Conservation (phyloP, 2,888 invertebrate species). For the Didymodactylos carnosus region DNA sequence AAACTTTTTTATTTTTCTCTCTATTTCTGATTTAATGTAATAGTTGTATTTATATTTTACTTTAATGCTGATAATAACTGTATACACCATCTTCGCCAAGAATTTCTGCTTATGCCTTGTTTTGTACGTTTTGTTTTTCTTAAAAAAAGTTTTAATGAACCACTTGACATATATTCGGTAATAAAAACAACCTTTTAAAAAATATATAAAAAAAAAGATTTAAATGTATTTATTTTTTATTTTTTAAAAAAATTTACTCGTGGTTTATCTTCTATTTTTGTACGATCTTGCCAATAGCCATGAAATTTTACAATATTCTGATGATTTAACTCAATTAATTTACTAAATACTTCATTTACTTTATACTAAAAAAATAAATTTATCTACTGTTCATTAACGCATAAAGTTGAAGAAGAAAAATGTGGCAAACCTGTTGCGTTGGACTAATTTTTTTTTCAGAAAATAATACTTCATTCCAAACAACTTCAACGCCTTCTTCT, state of each 20-base stretch:
- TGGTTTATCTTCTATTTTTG: neutral
- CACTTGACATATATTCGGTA: slow-evolving; percentile 99
- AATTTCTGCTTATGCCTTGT: slow-evolving; percentile 47
- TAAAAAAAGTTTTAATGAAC: slow-evolving; percentile 93
- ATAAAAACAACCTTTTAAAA: slow-evolving; percentile 71
- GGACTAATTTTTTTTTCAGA: slow-evolving; percentile 7
- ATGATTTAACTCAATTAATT: slow-evolving; percentile 84
- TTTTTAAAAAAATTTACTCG: neutral
- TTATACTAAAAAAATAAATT: slow-evolving; percentile 46
- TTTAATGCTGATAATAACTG: slow-evolving; percentile 95
- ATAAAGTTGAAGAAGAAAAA: no score
- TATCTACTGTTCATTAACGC: no score
- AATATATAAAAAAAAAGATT: neutral
- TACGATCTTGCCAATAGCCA: slow-evolving; percentile 89
- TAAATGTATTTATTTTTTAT: neutral
- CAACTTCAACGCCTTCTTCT: slow-evolving; percentile 85
- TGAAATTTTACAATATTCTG: slow-evolving; percentile 98
- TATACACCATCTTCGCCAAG: slow-evolving; percentile 98
- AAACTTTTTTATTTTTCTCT: neutral
- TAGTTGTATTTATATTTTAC: slow-evolving; percentile 38
- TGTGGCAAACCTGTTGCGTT: neutral
- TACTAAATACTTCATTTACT: slow-evolving; percentile 89
- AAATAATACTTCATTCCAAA: slow-evolving; percentile 98
- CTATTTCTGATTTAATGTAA: neutral
- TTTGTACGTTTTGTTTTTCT: slow-evolving; percentile 43